phyloP scores from a whole-genome alignment of 53 echinoderm and acorn worm genomes.

The Luidia sarsii region DNA sequence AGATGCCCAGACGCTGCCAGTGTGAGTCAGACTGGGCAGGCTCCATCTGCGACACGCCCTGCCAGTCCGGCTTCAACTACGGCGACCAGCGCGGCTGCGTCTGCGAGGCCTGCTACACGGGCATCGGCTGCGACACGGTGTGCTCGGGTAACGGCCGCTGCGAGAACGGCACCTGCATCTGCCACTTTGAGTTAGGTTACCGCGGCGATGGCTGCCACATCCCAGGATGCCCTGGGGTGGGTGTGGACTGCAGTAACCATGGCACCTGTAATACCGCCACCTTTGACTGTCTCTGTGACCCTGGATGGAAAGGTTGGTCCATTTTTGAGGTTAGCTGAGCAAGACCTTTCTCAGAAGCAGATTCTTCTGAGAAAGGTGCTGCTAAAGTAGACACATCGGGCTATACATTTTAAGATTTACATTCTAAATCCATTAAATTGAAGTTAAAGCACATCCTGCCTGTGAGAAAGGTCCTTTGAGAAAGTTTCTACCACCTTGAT shows the following conservation, averaged over 20 bases:
- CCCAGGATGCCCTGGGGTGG: slow-evolving; percentile 80
- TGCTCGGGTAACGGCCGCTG: slow-evolving; percentile 74
- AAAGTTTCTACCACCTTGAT: no score
- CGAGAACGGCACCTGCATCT: slow-evolving; percentile 59
- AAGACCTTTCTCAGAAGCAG: no score
- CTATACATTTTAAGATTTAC: no score
- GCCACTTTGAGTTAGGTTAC: slow-evolving; percentile 76
- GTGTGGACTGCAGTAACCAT: slow-evolving; percentile 77
- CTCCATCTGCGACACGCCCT: slow-evolving; percentile 72
- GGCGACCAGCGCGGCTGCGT: slow-evolving; percentile 69
- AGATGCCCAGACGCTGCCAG: slow-evolving; percentile 69
- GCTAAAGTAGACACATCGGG: no score
- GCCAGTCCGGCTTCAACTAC: slow-evolving; percentile 70
- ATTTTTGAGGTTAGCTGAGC: no score
- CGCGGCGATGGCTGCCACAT: slow-evolving; percentile 84
- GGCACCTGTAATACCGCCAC: slow-evolving; percentile 86
- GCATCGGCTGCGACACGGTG: slow-evolving; percentile 71
- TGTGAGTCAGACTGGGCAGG: slow-evolving; percentile 80
- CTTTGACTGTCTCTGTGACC: slow-evolving; percentile 84
- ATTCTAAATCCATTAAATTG: no score
- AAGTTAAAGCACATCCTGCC: no score
- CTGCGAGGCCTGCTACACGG: slow-evolving; percentile 79
- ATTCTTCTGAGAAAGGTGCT: no score
- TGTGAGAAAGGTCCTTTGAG: no score
- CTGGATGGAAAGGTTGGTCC: slow-evolving; percentile 92